Conservation (phyloP, 2,797 vertebrate species). For the Lithobates sylvaticus region DNA sequence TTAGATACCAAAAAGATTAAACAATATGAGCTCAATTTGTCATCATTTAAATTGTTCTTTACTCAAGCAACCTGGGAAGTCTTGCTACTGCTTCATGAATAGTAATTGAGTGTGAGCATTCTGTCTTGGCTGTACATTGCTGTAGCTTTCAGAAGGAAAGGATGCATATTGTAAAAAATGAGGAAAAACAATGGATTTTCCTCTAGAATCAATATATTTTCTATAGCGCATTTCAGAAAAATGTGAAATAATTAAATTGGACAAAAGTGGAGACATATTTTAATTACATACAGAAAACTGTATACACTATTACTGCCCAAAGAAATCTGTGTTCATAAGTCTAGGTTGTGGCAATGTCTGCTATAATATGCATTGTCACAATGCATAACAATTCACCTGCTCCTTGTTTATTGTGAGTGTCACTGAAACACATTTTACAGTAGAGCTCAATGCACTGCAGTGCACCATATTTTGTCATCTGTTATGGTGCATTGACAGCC, state of each 20-base stretch:
- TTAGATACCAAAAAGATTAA: conserved; percentile 49
- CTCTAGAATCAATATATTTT: neutral
- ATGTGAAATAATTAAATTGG: neutral
- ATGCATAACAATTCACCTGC: too few species aligned
- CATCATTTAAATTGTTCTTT: conserved; percentile 43
- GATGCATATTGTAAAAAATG: neutral
- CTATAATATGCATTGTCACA: too few species aligned
- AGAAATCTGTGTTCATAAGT: too few species aligned
- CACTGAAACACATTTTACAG: too few species aligned
- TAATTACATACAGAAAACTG: neutral
- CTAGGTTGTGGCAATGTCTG: too few species aligned
- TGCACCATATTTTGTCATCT: too few species aligned
- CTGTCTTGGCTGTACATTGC: conserved; percentile 4
- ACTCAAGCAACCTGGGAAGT: conserved; percentile 20
- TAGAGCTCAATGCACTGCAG: too few species aligned
- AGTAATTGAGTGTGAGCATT: conserved; percentile 31
- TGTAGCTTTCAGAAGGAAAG: neutral
- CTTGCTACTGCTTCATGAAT: conserved; percentile 43
- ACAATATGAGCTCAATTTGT: conserved; percentile 41
- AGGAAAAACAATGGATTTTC: neutral
- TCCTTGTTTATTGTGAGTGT: too few species aligned
- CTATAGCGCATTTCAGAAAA: neutral
- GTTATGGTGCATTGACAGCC: too few species aligned
- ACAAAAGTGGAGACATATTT: neutral
- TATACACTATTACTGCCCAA: neutral